These are phyloP conservation scores for Eclectus roratus DNA, from an alignment of 2,113 vertebrate species.

Conservation along the genomic window DNA sequence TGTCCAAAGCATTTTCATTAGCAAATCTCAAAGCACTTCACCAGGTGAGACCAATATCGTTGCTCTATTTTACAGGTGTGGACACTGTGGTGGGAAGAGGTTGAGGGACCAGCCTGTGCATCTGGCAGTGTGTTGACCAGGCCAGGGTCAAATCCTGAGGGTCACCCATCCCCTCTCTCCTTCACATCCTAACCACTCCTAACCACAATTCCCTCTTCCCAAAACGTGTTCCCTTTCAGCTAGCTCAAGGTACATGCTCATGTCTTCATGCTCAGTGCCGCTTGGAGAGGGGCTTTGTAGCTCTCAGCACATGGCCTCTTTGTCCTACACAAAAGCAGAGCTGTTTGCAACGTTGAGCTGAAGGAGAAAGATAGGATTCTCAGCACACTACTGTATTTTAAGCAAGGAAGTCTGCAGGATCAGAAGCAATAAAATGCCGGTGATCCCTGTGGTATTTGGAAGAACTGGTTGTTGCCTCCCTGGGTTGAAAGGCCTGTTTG, in stretches of 20 bases:
- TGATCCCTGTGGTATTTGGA: neutral
- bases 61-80: neutral
- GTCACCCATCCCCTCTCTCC: neutral
- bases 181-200: neutral
- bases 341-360: neutral
- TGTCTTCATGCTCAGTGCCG: neutral
- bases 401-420: neutral
- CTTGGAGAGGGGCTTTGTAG: neutral
- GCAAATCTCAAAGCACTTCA: neutral
- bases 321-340: neutral
- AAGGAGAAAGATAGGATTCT: neutral
- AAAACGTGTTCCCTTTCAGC: neutral
- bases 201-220: neutral
- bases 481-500: neutral
- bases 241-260: neutral
- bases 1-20: neutral
- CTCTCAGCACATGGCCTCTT: neutral
- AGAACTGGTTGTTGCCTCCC: neutral
- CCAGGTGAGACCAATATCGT: neutral
- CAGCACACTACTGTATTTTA: neutral
- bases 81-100: neutral
- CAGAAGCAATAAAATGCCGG: neutral
- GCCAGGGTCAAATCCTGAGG: neutral
- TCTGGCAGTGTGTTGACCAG: neutral
- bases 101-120: neutral